Evolutionary conservation across 2,888 invertebrate species (phyloP).

Genomic region (Kryphioiulus occultus): DNA sequence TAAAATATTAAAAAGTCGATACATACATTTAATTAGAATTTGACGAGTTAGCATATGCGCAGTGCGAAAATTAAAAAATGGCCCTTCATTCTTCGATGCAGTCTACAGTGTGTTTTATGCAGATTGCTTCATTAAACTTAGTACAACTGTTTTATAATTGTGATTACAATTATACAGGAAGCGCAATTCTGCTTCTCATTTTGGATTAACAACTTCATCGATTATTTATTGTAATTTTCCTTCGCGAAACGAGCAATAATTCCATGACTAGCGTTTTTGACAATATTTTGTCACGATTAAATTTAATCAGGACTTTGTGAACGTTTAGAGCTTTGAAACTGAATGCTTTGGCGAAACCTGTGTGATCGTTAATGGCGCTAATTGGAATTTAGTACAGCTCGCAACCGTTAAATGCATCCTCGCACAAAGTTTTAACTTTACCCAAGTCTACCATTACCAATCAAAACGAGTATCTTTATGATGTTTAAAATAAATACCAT

Average conservation of each 20-base stretch:
- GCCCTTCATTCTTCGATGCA: neutral
- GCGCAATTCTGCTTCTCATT: neutral
- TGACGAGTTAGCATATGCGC: neutral
- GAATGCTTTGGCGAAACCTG: neutral
- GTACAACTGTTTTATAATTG: no score
- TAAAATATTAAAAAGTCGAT: conserved; percentile 15
- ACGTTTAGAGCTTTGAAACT: no score
- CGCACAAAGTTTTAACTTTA: neutral
- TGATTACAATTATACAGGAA: no score
- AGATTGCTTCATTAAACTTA: neutral
- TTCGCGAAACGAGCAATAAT: no score
- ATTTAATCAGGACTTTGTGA: no score
- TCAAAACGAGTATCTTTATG: neutral
- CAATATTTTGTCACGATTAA: no score
- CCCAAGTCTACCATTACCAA: neutral
- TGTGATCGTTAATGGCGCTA: neutral
- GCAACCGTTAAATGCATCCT: neutral
- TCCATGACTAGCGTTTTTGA: no score
- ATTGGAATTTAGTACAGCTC: neutral
- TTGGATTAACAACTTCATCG: neutral
- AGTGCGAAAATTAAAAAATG: neutral
- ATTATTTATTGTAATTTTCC: no score
- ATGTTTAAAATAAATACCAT: conserved; percentile 39
- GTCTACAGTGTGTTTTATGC: neutral
- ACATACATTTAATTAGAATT: neutral